Evolutionary conservation across 2,888 invertebrate genomes (phyloP).

Genomic region (Congeria kusceri): DNA sequence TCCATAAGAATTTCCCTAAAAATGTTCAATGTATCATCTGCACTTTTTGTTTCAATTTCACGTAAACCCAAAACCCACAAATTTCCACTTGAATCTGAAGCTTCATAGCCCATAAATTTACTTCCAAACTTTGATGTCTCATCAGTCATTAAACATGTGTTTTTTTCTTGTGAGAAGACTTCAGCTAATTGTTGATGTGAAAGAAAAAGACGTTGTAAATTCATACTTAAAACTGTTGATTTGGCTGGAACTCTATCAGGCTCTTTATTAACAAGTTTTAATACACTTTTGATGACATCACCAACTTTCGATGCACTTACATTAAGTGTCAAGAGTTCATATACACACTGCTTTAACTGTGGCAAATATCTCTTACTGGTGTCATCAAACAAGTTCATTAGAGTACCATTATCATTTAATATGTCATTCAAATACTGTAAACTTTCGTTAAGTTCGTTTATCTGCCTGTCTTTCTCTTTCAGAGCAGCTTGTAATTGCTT

Average conservation of each 20-base stretch:
- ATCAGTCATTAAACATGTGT: slow-evolving; percentile 47
- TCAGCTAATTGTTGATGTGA: slow-evolving; percentile 46
- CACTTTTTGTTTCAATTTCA: slow-evolving; percentile 48
- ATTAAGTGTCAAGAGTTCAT: slow-evolving; percentile 30
- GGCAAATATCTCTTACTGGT: slow-evolving; percentile 23
- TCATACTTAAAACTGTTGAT: slow-evolving; percentile 52
- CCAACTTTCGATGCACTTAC: slow-evolving; percentile 46
- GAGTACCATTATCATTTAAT: slow-evolving; percentile 15
- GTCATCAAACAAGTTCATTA: slow-evolving; percentile 25
- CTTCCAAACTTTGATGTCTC: slow-evolving; percentile 44
- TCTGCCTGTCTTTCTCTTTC: slow-evolving; percentile 12
- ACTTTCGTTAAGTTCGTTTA: slow-evolving; percentile 19
- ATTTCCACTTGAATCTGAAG: slow-evolving; percentile 36
- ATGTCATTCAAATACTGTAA: slow-evolving; percentile 22
- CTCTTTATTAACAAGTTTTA: slow-evolving; percentile 39
- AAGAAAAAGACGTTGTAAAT: slow-evolving; percentile 42
- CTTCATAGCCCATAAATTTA: slow-evolving; percentile 41
- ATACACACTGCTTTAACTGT: slow-evolving; percentile 37
- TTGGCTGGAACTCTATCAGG: slow-evolving; percentile 34
- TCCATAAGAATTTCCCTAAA: slow-evolving; percentile 48
- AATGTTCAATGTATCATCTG: slow-evolving; percentile 27
- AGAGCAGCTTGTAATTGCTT: slow-evolving; percentile 9
- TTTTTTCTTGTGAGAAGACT: slow-evolving; percentile 32
- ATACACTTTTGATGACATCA: too few species aligned
- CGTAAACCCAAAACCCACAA: slow-evolving; percentile 43